Percentiles rank a stretch among this genome's conserved stretches.
Evolutionary conservation across 1,140 invertebrate genomes (phyloP).

Genomic region (Atta colombica): DNA sequence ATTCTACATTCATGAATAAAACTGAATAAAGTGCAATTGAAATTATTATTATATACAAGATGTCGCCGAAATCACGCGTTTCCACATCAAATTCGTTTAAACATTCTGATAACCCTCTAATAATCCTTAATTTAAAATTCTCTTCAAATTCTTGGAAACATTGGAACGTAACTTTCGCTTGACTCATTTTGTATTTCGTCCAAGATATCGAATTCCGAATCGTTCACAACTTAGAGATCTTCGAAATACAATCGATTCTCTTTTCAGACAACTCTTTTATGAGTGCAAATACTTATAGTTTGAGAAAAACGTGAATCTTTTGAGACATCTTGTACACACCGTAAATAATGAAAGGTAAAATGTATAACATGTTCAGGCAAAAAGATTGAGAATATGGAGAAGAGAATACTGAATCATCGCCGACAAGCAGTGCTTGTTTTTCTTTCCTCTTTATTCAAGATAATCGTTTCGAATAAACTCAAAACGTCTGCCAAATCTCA

Average conservation of each 20-base stretch:
- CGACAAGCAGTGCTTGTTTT: neutral
- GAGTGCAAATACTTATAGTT: neutral
- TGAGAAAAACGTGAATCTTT: slow-evolving; percentile 36
- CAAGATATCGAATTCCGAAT: neutral
- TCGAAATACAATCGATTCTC: slow-evolving; percentile 39
- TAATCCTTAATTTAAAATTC: neutral
- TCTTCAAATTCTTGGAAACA: neutral
- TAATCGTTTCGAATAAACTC: slow-evolving; percentile 35
- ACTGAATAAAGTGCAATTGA: neutral
- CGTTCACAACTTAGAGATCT: neutral
- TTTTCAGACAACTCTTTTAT: neutral
- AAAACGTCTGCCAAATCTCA: neutral
- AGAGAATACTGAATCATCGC: no score
- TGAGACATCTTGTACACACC: slow-evolving; percentile 15
- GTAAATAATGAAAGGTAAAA: neutral
- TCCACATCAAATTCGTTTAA: neutral
- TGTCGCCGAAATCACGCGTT: neutral
- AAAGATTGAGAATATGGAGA: neutral
- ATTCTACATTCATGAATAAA: neutral
- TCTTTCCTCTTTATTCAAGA: neutral
- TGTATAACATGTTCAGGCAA: neutral
- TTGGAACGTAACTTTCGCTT: neutral
- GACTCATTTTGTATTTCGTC: slow-evolving; percentile 29
- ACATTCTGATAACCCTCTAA: neutral
- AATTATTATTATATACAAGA: neutral